Base-by-base conservation (phyloP, 2,888 invertebrate species). In the Hypsopygia costalis region DNA sequence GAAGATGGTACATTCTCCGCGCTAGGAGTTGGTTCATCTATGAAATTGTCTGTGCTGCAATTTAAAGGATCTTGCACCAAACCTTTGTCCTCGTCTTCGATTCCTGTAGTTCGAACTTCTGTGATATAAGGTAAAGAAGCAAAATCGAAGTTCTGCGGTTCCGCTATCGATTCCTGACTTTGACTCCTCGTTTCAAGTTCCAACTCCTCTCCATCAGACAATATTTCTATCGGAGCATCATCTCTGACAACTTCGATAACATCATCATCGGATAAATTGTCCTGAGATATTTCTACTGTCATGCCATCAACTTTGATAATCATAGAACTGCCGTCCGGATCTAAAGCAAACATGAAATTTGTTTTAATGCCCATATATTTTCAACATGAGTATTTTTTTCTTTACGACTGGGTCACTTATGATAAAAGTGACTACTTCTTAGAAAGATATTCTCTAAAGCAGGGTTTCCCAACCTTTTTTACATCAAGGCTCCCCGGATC, bases 171-270 rank as follows among this genome's bases (percentile, higher is more conserved):
- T 38, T 41, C 38, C 36, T 43, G 47, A n/a, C 47, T 40, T 42
- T 49, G 44, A 43, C 61, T 63, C 0, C 41, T 47, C 40, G 60
- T 69, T 36, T 70, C 64, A 4, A 68, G 40, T 52, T 81, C 79
- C 9, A 65, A 47, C 57, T 88, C 87, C 62, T 87, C 86, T 3
- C 73, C 81, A 12, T 87, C 87, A 1, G 87, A 87, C 12, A 88
- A 49, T 48, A 88, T 85, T 67, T 81, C 80, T 12, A 88, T 88
- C 1, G 87, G 86, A 4, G 82, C 81, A 50, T 88, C 85, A 45
- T 85, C 83, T 58, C 80, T 65, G 4, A 85, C 77, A 22, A 88
- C 85, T 68, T 87, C 87, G 32, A 87, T 86, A 7, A 86, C 85
- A 38, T 86, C 87, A 60, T 88, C 87, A 43, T 88, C 87, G 1